Evolutionary conservation across 2,113 vertebrate genomes (phyloP).

Genomic region (Tor tambroides): DNA sequence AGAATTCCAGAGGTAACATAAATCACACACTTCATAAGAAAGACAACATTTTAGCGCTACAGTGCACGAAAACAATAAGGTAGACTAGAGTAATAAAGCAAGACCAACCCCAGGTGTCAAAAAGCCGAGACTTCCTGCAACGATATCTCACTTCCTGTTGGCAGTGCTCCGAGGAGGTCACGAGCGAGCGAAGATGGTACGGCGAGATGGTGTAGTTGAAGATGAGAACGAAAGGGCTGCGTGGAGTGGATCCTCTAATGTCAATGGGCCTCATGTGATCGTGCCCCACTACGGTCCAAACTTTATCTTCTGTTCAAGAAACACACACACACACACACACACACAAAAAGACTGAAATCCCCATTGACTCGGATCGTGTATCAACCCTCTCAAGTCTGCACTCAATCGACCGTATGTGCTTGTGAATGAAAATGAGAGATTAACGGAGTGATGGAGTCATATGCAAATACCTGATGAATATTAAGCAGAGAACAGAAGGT

Average conservation of each 20-base stretch:
- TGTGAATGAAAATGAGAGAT: slow-evolving; percentile 56
- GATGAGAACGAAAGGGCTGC: slow-evolving; percentile 79
- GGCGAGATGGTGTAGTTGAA: slow-evolving; percentile 85
- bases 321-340: slow-evolving; percentile 42
- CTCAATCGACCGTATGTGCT: slow-evolving; percentile 46
- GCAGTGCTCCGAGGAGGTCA: slow-evolving; percentile 85
- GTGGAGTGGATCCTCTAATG: slow-evolving; percentile 74
- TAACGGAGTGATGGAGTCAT: slow-evolving; percentile 55
- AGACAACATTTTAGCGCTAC: neutral
- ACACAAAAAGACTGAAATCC: slow-evolving; percentile 1
- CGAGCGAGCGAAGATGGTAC: slow-evolving; percentile 85
- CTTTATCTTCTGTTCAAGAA: slow-evolving; percentile 83
- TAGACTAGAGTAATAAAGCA: neutral
- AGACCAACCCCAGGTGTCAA: slow-evolving; percentile 87
- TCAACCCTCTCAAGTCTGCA: slow-evolving; percentile 29
- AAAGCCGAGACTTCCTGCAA: slow-evolving; percentile 89
- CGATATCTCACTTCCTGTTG: slow-evolving; percentile 91
- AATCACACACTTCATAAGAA: slow-evolving; percentile 24
- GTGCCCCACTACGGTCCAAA: slow-evolving; percentile 89
- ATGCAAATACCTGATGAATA: slow-evolving; percentile 64
- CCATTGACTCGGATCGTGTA: slow-evolving; percentile 3
- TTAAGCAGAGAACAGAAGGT: slow-evolving; percentile 59
- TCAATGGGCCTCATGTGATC: slow-evolving; percentile 82
- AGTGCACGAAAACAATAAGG: neutral
- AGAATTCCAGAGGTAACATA: slow-evolving; percentile 31